Percentiles rank a stretch among this genome's conserved stretches.
Conservation (phyloP, 2,888 invertebrate genomes). For the Acrocera orbiculus region DNA sequence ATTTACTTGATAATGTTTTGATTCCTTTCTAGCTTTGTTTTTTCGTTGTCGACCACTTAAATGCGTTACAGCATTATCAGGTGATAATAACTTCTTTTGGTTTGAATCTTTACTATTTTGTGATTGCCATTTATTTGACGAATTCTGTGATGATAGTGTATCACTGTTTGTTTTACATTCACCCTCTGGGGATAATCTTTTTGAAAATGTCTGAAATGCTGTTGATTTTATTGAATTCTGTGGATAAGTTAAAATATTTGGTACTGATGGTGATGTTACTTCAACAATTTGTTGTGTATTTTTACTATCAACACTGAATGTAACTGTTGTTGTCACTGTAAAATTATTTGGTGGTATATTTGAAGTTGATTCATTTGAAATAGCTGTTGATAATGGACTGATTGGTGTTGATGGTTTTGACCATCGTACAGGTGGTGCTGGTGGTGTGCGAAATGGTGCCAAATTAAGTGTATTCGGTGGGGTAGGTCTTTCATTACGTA, state of each 20-base stretch:
- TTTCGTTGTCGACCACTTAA: constrained; percentile 34
- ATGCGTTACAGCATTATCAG: constrained; percentile 28
- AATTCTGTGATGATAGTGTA: constrained; percentile 49
- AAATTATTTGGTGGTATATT: constrained; percentile 48
- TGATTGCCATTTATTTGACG: constrained; percentile 26
- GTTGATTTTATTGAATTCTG: constrained; percentile 16
- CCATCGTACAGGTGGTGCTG: constrained; percentile 73
- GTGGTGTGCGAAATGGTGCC: constrained; percentile 39
- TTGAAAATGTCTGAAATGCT: constrained; percentile 43
- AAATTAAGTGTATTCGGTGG: constrained; percentile 71
- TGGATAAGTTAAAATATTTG: constrained; percentile 19
- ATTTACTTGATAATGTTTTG: constrained; percentile 51
- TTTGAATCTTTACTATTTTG: constrained; percentile 39
- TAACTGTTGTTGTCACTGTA: constrained; percentile 72
- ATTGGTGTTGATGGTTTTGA: constrained; percentile 52
- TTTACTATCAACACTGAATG: constrained; percentile 45
- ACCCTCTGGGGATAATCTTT: constrained; percentile 54
- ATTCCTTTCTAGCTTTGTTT: constrained; percentile 40
- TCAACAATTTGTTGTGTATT: constrained; percentile 24
- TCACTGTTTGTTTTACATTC: constrained; percentile 25
- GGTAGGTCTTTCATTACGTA: constrained; percentile 54
- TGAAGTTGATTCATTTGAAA: constrained; percentile 21
- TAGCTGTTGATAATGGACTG: constrained; percentile 22
- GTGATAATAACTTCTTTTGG: constrained; percentile 31
- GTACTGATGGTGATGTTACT: constrained; percentile 24